Percentiles rank a stretch among this genome's conserved stretches.
These are phyloP conservation scores for Silurus asotus DNA, from an alignment of 2,113 vertebrate species.

Conservation along the genomic window DNA sequence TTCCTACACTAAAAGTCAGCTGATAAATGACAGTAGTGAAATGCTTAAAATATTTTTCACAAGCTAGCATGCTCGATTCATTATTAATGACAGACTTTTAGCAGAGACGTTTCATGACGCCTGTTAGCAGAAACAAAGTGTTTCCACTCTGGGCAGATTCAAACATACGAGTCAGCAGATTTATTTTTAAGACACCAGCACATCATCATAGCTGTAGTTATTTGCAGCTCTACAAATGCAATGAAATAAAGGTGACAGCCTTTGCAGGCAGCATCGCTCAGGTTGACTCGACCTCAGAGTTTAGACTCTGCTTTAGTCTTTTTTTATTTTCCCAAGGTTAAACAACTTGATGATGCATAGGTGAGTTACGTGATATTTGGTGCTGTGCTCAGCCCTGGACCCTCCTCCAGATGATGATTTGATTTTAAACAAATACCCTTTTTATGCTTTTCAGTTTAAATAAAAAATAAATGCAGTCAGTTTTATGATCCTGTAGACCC, in stretches of 20 bases:
- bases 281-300: constrained; percentile 9
- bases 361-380: constrained; percentile 32
- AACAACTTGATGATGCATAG: constrained; percentile 13
- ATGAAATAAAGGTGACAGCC: not conserved
- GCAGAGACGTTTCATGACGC: not conserved
- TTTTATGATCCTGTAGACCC: not conserved
- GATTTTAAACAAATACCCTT: not conserved
- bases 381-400: not conserved
- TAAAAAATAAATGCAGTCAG: not conserved
- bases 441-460: not conserved
- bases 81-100: constrained; percentile 4
- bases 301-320: not conserved
- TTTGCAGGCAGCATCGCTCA: not conserved
- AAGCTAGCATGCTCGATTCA: not conserved
- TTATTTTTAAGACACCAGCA: constrained; percentile 12
- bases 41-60: not conserved
- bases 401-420: too few relatives aligned
- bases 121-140: not conserved
- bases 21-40: not conserved
- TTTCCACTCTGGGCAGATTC: not conserved
- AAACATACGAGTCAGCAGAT: not conserved
- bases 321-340: constrained; percentile 22
- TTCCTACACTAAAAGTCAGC: not conserved
- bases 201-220: not conserved
- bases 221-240: not conserved